These are phyloP conservation scores for Apotomis turbidana DNA, from an alignment of 2,888 invertebrate genomes.

Conservation along the genomic window DNA sequence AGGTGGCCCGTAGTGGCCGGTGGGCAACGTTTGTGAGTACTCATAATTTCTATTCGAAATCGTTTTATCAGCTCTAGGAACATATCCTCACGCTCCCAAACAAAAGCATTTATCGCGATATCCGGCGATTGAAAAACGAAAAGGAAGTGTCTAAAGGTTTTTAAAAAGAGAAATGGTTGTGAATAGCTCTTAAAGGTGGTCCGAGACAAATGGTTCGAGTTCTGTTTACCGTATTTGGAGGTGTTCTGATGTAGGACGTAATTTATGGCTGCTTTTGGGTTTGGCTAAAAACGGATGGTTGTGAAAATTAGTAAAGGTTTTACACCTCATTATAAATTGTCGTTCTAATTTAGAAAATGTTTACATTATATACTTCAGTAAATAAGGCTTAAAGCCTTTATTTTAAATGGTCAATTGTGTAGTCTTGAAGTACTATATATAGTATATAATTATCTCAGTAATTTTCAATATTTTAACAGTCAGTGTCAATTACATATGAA, in stretches of 20 bases:
- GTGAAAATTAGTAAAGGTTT: background rate
- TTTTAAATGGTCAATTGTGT: too few relatives aligned
- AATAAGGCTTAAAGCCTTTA: too few relatives aligned
- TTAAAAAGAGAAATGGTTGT: constrained; percentile 81
- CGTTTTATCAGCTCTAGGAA: constrained; percentile 55
- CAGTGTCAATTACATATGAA: too few relatives aligned
- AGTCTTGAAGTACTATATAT: too few relatives aligned
- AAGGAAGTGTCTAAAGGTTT: constrained; percentile 81
- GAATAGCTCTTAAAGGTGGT: constrained; percentile 82
- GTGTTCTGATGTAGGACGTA: constrained; percentile 9
- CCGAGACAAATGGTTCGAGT: constrained; percentile 75
- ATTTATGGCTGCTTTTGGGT: constrained; percentile 1
- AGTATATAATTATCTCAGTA: too few relatives aligned
- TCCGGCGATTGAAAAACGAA: constrained; percentile 82
- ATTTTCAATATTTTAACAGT: too few relatives aligned
- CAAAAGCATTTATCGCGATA: constrained; percentile 80
- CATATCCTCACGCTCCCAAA: constrained; percentile 57
- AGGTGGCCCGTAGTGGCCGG: too few relatives aligned
- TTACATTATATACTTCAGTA: too few relatives aligned
- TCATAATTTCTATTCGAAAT: background rate
- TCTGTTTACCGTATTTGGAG: constrained; percentile 45
- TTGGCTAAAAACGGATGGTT: background rate
- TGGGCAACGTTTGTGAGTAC: too few relatives aligned
- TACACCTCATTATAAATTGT: too few relatives aligned
- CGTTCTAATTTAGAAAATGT: too few relatives aligned